These are phyloP conservation scores for Ifrita kowaldi DNA, from an alignment of 2,113 vertebrate species.

Conservation along the genomic window DNA sequence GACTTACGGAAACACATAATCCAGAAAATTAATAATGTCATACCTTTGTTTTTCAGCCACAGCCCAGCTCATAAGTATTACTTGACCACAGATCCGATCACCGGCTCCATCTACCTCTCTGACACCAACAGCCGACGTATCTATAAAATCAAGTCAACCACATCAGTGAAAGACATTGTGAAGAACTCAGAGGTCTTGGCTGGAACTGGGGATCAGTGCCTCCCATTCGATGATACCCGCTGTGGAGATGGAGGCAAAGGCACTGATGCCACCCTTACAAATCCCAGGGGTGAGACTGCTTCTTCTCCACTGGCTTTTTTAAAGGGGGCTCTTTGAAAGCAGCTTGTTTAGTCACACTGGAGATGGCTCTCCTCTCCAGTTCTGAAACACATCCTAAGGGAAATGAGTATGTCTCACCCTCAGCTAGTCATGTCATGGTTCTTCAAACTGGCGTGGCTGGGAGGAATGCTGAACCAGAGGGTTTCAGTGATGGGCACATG, in stretches of 20 bases:
- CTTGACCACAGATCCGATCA: constrained; percentile 90
- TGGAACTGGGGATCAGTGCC: constrained; percentile 95
- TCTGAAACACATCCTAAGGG: not conserved
- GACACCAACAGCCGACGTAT: constrained; percentile 95
- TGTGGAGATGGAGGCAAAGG: constrained; percentile 97
- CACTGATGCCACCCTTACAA: constrained; percentile 90
- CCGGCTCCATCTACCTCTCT: constrained; percentile 88
- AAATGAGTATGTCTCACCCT: not conserved
- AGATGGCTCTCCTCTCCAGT: not conserved
- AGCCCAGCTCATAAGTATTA: constrained; percentile 97
- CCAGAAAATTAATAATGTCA: not conserved
- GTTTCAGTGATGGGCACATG: not conserved
- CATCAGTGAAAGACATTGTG: constrained; percentile 86
- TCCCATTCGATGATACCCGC: constrained; percentile 93
- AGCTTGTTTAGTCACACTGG: not conserved
- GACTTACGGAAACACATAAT: not conserved
- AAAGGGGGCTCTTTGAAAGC: not conserved
- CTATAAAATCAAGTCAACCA: constrained; percentile 90
- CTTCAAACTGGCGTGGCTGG: not conserved
- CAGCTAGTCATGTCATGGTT: not conserved
- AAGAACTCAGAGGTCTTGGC: constrained; percentile 94
- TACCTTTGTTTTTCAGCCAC: constrained; percentile 80
- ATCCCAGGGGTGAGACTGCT: constrained; percentile 86
- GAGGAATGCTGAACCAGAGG: not conserved
- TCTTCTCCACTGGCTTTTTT: not conserved